phyloP scores from a whole-genome alignment of 2,888 invertebrate genomes.

The Serripes groenlandicus region DNA sequence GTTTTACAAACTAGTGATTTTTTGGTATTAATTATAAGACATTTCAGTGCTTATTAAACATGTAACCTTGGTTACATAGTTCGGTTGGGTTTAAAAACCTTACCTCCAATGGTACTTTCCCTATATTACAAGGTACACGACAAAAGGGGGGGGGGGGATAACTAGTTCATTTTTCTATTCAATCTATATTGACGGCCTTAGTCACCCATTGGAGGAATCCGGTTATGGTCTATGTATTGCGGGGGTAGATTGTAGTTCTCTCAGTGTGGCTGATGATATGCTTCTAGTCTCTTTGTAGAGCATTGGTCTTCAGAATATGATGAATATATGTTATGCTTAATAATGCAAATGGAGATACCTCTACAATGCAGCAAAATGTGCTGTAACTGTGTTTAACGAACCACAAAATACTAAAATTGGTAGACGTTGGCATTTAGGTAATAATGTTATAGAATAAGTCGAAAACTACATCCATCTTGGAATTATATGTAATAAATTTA shows the following conservation, averaged over 20 bases:
- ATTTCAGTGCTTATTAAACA: not conserved
- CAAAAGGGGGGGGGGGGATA: not conserved
- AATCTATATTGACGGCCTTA: not conserved
- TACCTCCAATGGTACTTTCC: not conserved
- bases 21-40: not conserved
- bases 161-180: not conserved
- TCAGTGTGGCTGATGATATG: slow-evolving; percentile 19
- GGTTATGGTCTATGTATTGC: slow-evolving; percentile 1
- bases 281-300: not conserved
- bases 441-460: not conserved
- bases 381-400: slow-evolving; percentile 13
- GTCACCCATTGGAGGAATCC: not conserved
- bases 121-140: not conserved
- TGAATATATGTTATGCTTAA: slow-evolving; percentile 6
- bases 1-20: slow-evolving; percentile 9
- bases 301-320: not conserved
- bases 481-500: no score
- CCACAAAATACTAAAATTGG: not conserved
- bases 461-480: no score
- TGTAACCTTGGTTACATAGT: not conserved
- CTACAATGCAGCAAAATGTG: not conserved
- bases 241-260: not conserved
- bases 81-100: not conserved
- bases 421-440: not conserved
- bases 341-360: not conserved